Evolutionary conservation across 2,797 vertebrate species (phyloP).

Genomic region (Pantherophis vulpinus): DNA sequence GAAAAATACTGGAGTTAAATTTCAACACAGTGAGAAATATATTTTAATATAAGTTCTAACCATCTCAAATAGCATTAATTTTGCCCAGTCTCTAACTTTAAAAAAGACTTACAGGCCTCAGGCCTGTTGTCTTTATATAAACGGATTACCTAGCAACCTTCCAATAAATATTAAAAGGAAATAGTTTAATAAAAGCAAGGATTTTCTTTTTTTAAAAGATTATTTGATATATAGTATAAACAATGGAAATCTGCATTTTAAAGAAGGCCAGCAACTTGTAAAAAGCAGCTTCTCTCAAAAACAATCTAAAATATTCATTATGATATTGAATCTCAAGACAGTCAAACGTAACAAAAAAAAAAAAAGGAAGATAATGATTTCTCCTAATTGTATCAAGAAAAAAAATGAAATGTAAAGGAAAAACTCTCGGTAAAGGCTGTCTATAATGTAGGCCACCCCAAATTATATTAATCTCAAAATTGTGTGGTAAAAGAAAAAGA

Average conservation of each 20-base stretch:
- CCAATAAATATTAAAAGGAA: slow-evolving; percentile 14
- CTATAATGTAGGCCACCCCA: slow-evolving; percentile 33
- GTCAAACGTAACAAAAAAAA: slow-evolving; percentile 30
- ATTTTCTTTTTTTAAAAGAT: background rate
- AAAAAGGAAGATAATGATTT: slow-evolving; percentile 34
- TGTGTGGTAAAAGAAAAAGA: background rate
- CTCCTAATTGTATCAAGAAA: slow-evolving; percentile 32
- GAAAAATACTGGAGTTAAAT: background rate
- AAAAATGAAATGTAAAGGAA: background rate
- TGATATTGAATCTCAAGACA: slow-evolving; percentile 52
- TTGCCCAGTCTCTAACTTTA: background rate
- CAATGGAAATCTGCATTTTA: background rate
- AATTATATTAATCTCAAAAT: slow-evolving; percentile 34
- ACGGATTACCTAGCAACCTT: background rate
- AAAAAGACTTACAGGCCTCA: background rate
- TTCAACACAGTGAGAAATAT: background rate
- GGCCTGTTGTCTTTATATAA: background rate
- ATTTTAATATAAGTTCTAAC: background rate
- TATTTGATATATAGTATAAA: background rate
- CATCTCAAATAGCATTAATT: background rate
- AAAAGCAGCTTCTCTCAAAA: slow-evolving; percentile 23
- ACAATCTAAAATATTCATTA: slow-evolving; percentile 42
- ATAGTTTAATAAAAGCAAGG: background rate
- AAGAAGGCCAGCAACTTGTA: background rate
- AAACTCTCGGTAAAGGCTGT: slow-evolving; percentile 21